Evolutionary conservation across 2,888 invertebrate species (phyloP).

Genomic region (Laspeyria flexula): DNA sequence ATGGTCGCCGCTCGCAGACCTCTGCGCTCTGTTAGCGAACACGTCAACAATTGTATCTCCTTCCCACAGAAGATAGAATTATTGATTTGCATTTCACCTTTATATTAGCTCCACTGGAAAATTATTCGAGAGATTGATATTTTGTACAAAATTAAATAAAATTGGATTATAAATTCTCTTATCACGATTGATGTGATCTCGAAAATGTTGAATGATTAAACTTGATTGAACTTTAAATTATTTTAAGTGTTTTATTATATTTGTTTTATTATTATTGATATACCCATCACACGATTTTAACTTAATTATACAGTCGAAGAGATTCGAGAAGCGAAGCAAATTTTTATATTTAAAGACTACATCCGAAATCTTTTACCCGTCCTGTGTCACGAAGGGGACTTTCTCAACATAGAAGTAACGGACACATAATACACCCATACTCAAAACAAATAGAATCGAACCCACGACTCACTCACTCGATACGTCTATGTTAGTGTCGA

Average conservation of each 20-base stretch:
- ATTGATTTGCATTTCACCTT: constrained; percentile 71
- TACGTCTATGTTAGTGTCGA: too few species aligned
- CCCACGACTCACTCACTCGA: too few species aligned
- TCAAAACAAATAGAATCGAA: too few species aligned
- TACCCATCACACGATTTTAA: too few species aligned
- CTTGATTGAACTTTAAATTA: constrained; percentile 73
- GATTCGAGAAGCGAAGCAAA: too few species aligned
- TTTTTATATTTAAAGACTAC: too few species aligned
- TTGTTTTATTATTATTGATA: too few species aligned
- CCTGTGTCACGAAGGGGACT: too few species aligned
- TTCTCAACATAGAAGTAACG: too few species aligned
- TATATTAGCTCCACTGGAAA: constrained; percentile 64
- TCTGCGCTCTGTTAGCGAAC: constrained; percentile 40
- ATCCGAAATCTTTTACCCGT: too few species aligned
- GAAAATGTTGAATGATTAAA: constrained; percentile 82
- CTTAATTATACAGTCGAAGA: too few species aligned
- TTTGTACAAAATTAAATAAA: constrained; percentile 82
- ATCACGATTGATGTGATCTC: constrained; percentile 82
- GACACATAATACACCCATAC: too few species aligned
- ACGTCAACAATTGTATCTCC: constrained; percentile 69
- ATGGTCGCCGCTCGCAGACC: constrained; percentile 15
- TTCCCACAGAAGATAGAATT: constrained; percentile 57
- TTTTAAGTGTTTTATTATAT: constrained; percentile 57
- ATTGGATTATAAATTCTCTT: constrained; percentile 75
- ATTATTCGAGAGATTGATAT: constrained; percentile 77